Base-by-base conservation (phyloP, 2,797 vertebrate genomes). In the Rhadinocentrus ornatus region DNA sequence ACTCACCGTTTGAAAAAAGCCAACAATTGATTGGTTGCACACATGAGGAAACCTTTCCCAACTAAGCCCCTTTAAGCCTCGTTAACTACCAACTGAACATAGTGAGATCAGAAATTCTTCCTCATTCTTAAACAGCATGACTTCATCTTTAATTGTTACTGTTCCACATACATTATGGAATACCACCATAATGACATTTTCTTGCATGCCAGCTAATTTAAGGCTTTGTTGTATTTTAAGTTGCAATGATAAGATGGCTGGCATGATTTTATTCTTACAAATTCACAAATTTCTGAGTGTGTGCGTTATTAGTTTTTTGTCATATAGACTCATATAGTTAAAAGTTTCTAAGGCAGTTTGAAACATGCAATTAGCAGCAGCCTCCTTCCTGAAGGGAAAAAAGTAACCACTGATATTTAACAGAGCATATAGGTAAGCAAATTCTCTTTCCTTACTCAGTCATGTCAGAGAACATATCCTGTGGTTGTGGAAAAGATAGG, bases 31-130 rank as follows among this genome's bases (percentile, higher is more conserved):
- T 11, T 66, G 20, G 63, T n/a, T 10, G 61, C 3, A 55, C 18
- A 9, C 41, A 53, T 24, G 52, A 41, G 64, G 44, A 4, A 27
- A 59, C 69, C 48, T 63, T 81, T 77, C 53, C 35, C 59, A 15
- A 62, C 71, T 53, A 67, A 86, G 78, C 73, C 72, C 59, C 81
- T 71, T 24, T 41, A 78, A 78, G 79, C 81, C 81, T 86, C 83
- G 85, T 89, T 88, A 82, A 60, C 72, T 46, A 71, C 55, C 62
- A 34, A 58, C 66, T 63, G 63, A 74, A 75, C 62, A 63, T 70
- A 69, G 77, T 71, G 73, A 69, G 81, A 84, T 79, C 72, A 64
- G 71, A 71, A 81, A 75, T 83, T 11, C 66, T 69, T 82, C 69
- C 64, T 39, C 73, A 73, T 85, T 67, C 52, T 48, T 58, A n/a